Conservation (phyloP, 2,888 invertebrate genomes). For the Caenorhabditis plicata region DNA sequence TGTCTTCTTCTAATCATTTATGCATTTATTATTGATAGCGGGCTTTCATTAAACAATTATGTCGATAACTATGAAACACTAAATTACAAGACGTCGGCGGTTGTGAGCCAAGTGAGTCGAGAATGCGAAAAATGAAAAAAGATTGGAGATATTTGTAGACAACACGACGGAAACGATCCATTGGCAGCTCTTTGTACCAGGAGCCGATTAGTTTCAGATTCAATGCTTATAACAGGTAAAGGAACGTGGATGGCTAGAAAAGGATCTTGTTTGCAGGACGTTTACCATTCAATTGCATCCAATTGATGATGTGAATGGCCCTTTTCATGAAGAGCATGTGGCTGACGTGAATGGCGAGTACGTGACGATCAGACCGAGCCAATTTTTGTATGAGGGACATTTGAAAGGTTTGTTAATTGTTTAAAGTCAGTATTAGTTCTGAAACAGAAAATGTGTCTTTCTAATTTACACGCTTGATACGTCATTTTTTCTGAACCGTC, state of each 20-base stretch:
- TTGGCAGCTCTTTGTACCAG: slow-evolving; percentile 15
- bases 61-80: slow-evolving; percentile 61
- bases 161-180: slow-evolving; percentile 38
- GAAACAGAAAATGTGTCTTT: neutral
- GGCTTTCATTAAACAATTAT: slow-evolving; percentile 48
- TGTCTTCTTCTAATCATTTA: no score
- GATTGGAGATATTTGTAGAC: slow-evolving; percentile 4
- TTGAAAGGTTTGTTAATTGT: slow-evolving; percentile 37
- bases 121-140: neutral
- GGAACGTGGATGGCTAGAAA: neutral
- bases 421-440: neutral
- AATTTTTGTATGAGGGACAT: slow-evolving; percentile 61
- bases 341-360: slow-evolving; percentile 58
- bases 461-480: neutral
- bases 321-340: slow-evolving; percentile 52
- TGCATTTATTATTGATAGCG: neutral
- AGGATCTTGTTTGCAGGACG: slow-evolving; percentile 39
- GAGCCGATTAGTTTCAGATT: slow-evolving; percentile 44
- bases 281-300: slow-evolving; percentile 56
- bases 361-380: slow-evolving; percentile 49
- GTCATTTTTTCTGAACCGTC: no score
- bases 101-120: slow-evolving; percentile 16
- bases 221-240: slow-evolving; percentile 47
- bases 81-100: slow-evolving; percentile 45
- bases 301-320: slow-evolving; percentile 36